phyloP scores from a whole-genome alignment of 1,140 invertebrate species.

The Scaptomyza hsui region DNA sequence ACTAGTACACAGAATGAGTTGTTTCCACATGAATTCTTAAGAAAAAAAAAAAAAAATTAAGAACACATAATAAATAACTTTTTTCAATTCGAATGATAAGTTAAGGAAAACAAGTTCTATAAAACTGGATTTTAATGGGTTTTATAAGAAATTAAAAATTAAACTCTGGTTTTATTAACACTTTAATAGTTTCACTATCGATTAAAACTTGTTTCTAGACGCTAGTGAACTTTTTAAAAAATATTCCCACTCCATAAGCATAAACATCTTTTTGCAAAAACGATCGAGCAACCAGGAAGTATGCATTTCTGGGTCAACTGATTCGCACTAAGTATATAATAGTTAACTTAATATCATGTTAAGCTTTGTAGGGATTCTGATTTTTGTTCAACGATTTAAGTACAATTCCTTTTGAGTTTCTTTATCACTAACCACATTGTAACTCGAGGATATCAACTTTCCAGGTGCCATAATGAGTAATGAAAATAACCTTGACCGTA shows the following conservation, averaged over 20 bases:
- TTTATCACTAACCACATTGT: not conserved
- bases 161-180: slow-evolving; percentile 24
- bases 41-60: not conserved
- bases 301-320: not conserved
- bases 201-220: slow-evolving; percentile 18
- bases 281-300: slow-evolving; percentile 2
- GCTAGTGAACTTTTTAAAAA: not conserved
- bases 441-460: not conserved
- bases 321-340: not conserved
- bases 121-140: slow-evolving; percentile 14
- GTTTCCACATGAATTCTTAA: not conserved
- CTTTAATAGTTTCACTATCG: slow-evolving; percentile 22
- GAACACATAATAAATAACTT: slow-evolving; percentile 3
- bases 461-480: slow-evolving; percentile 7
- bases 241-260: slow-evolving; percentile 1
- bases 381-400: not conserved
- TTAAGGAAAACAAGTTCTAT: slow-evolving; percentile 19
- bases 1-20: not conserved
- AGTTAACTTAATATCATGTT: no score
- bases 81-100: slow-evolving; percentile 7
- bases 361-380: no score
- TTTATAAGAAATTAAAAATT: slow-evolving; percentile 3
- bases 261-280: slow-evolving; percentile 1
- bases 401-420: not conserved
- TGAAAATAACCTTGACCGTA: slow-evolving; percentile 20